Conservation (phyloP, 2,888 invertebrate species). For the Alloscopus bannaensis region DNA sequence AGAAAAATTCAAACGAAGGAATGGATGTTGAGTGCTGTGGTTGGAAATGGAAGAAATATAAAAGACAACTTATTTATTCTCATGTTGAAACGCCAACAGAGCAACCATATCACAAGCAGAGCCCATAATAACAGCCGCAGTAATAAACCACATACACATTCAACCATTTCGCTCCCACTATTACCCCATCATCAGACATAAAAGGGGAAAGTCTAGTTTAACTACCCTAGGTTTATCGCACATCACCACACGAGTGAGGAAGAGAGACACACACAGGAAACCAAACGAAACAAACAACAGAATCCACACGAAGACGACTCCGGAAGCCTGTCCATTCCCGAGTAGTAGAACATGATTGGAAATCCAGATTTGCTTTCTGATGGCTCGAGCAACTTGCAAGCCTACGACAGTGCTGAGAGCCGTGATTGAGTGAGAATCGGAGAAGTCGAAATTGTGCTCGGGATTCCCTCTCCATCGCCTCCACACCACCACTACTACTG, state of each 20-base stretch:
- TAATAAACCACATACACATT: constrained; percentile 39
- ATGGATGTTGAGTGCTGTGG: constrained; percentile 62
- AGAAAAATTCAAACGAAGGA: constrained; percentile 19
- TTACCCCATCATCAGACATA: constrained; percentile 12
- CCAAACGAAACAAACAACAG: constrained; percentile 57
- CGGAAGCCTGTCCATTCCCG: constrained; percentile 46
- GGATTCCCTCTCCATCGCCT: constrained; percentile 38
- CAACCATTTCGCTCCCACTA: constrained; percentile 13
- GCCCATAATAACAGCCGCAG: constrained; percentile 25
- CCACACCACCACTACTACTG: neutral
- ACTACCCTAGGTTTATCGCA: neutral
- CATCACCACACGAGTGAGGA: constrained; percentile 7
- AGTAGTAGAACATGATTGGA: constrained; percentile 38
- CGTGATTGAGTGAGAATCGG: constrained; percentile 62
- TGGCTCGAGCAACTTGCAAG: constrained; percentile 33
- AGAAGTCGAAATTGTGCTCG: constrained; percentile 70
- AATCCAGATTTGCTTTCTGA: constrained; percentile 36
- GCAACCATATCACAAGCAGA: constrained; percentile 27
- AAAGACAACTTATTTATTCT: constrained; percentile 35
- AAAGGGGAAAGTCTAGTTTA: neutral
- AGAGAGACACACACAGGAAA: constrained; percentile 23
- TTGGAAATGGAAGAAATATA: constrained; percentile 63
- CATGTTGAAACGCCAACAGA: constrained; percentile 34
- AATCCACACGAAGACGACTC: constrained; percentile 40
- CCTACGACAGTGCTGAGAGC: constrained; percentile 36